Conservation (phyloP, 2,113 vertebrate genomes). For the Gallinago undulata region DNA sequence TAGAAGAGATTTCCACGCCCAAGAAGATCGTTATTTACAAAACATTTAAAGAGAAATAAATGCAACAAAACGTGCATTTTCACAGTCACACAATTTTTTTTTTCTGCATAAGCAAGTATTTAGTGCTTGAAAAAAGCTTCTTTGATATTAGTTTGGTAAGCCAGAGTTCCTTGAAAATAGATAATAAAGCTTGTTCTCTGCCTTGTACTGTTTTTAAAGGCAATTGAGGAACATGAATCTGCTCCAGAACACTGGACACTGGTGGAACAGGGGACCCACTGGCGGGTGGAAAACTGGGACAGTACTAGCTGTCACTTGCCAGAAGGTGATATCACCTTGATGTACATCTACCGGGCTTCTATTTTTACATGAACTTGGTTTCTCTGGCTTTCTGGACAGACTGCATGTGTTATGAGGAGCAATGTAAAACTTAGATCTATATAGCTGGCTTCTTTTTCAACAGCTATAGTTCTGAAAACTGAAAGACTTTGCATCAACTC, state of each 20-base stretch:
- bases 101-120: background rate
- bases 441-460: background rate
- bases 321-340: background rate
- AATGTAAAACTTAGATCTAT: background rate
- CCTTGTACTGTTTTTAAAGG: background rate
- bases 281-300: background rate
- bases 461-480: background rate
- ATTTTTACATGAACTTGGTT: background rate
- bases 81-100: background rate
- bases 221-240: background rate
- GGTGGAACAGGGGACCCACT: background rate
- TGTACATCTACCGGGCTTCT: background rate
- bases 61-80: background rate
- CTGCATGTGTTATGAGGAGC: background rate
- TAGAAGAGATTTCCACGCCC: background rate
- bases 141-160: background rate
- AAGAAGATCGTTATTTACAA: background rate
- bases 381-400: background rate
- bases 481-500: background rate
- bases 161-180: background rate
- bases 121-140: background rate
- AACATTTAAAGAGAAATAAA: background rate
- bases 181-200: background rate
- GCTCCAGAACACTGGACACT: background rate
- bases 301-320: background rate